phyloP scores from a whole-genome alignment of 2,113 vertebrate genomes.

The Clupea harengus region DNA sequence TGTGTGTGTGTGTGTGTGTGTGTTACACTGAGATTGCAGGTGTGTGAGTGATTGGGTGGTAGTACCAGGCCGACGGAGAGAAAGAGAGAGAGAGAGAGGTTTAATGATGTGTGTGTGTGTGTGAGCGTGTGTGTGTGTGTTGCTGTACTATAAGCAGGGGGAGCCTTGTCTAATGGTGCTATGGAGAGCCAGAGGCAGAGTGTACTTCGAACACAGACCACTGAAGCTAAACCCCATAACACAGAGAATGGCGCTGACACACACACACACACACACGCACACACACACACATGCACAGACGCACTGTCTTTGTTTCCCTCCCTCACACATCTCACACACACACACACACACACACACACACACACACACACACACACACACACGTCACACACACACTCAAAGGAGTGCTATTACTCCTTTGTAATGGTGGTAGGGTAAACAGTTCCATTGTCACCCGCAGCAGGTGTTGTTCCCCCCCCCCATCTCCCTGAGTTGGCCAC shows the following conservation, averaged over 20 bases:
- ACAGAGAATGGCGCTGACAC: neutral
- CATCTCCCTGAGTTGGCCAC: conserved; percentile 17
- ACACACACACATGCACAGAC: neutral
- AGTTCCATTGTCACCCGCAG: conserved; percentile 51
- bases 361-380: neutral
- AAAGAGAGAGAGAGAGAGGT: conserved; percentile 25
- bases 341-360: neutral
- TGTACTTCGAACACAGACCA: neutral
- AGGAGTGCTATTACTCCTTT: conserved; percentile 35
- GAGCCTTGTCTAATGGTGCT: too few relatives aligned
- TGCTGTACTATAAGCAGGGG: neutral
- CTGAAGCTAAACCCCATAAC: neutral
- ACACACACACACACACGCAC: neutral
- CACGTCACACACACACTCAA: neutral
- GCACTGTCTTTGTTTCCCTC: neutral
- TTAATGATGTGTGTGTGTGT: neutral
- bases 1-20: conserved; percentile 40
- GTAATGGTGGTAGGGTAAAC: conserved; percentile 51
- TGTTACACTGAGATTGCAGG: conserved; percentile 40
- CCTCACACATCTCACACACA: neutral
- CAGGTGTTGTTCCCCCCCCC: conserved; percentile 48
- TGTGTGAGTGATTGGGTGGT: conserved; percentile 71
- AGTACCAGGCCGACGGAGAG: conserved; percentile 42
- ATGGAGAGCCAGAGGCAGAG: neutral
- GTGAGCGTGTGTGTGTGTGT: too few relatives aligned